Conservation (phyloP, 2,888 invertebrate species). For the Alentia gelatinosa region DNA sequence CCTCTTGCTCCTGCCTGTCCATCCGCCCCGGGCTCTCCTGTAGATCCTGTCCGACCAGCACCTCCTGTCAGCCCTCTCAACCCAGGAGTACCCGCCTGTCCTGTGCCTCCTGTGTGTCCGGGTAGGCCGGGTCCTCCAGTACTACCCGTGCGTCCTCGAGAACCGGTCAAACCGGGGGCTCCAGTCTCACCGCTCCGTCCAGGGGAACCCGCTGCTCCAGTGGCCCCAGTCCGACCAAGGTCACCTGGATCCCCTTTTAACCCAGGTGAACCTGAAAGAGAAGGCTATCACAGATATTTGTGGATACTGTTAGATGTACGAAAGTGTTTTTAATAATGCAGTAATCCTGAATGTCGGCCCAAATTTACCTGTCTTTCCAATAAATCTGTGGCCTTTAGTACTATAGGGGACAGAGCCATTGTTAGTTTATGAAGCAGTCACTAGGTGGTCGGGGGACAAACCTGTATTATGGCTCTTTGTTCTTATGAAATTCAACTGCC, state of each 20-base stretch:
- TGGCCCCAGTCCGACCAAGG: not conserved
- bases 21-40: not conserved
- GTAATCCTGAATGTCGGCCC: no score
- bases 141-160: not conserved
- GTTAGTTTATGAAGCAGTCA: no score
- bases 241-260: not conserved
- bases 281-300: not conserved
- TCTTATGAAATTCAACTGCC: no score
- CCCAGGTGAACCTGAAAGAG: not conserved
- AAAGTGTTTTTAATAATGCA: no score
- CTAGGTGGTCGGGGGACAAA: no score
- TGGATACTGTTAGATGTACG: not conserved
- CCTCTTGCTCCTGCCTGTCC: not conserved
- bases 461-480: no score
- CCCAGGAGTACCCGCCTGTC: not conserved
- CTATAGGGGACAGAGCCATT: no score
- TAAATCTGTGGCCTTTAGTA: no score
- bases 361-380: no score
- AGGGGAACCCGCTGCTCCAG: not conserved
- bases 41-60: not conserved
- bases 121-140: slow-evolving; percentile 5
- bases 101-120: slow-evolving; percentile 19
- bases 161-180: not conserved
- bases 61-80: not conserved
- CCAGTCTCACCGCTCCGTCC: not conserved